Evolutionary conservation across 2,113 vertebrate genomes (phyloP), one percentile per base, ranked within the genome.

Genomic region (Lamprologus speciosus): DNA sequence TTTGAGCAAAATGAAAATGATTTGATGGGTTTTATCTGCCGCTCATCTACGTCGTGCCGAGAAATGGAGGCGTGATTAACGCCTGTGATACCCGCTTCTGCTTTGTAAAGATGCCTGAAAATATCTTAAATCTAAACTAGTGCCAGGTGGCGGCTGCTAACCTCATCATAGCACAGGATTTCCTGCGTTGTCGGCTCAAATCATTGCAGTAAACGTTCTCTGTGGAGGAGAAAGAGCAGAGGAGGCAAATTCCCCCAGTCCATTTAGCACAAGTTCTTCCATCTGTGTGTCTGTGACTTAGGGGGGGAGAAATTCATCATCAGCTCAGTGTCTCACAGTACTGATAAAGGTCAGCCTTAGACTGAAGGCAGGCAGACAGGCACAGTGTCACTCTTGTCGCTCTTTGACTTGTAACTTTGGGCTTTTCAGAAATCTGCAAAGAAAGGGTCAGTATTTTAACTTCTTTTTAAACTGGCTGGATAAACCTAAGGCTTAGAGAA

Each of bases 11-110:
- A 31, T 8, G 1, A 12, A 31, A 31, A 51, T 11, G 6, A 13
- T 78, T 51, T 13, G 73, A 51, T 50, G 4, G 17, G 16, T 78
- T 78, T 78, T 78, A 73, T 73, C 68, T 73, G 13, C 40, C 3
- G 9, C 14, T 45, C 14, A 17, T 28, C 14, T 5, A 73, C 3
- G 2, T 28, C 6, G 9, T 26, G 14, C 13, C 1, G 21, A 45
- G 21, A 31, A n/a, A 50, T 50, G 23, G 0, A 47, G 42, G 42
- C 1, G 2, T 19, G 23, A 75, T n/a, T 50, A 8, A 75, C 0
- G 70, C 37, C 68, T 19, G 26, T 8, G 23, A 75, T 50, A 19
- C 3, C 9, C 3, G 70, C 73, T 78, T 78, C 26, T 31, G 45
- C 23, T 78, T 78, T 78, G 9, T 11, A 50, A 26, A 75, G 3